Conservation (phyloP, 2,888 invertebrate species). For the Tetanocera ferruginea region DNA sequence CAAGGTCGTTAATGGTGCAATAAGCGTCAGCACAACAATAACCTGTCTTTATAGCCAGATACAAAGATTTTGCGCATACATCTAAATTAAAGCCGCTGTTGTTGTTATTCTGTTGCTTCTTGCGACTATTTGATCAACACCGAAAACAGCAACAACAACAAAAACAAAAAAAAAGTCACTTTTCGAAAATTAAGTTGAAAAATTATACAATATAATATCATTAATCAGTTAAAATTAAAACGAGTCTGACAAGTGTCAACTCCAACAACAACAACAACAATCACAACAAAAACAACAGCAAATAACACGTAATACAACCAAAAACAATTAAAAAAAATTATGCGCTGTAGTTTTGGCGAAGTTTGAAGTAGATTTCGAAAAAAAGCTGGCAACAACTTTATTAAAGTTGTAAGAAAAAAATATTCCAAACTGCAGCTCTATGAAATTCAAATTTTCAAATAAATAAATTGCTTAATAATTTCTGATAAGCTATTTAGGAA, state of each 20-base stretch:
- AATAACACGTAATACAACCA: neutral
- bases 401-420: too few species aligned
- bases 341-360: neutral
- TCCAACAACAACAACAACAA: neutral
- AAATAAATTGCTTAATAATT: too few species aligned
- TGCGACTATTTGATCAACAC: neutral
- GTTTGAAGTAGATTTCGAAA: neutral
- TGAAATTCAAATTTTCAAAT: too few species aligned
- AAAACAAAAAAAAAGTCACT: neutral
- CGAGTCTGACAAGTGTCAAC: constrained; percentile 15
- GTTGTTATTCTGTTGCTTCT: neutral
- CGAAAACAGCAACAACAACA: neutral
- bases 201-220: neutral
- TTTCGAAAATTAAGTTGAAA: neutral
- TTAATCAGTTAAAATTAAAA: constrained; percentile 10
- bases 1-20: constrained; percentile 17
- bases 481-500: too few species aligned
- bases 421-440: too few species aligned
- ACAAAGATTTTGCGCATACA: neutral
- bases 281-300: constrained; percentile 37
- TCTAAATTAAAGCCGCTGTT: neutral
- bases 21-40: neutral
- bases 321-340: neutral
- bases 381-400: too few species aligned
- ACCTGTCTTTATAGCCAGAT: neutral